Percentiles rank a stretch among this genome's conserved stretches.
Conservation (phyloP, 1,140 invertebrate species). For the Lerema accius region DNA sequence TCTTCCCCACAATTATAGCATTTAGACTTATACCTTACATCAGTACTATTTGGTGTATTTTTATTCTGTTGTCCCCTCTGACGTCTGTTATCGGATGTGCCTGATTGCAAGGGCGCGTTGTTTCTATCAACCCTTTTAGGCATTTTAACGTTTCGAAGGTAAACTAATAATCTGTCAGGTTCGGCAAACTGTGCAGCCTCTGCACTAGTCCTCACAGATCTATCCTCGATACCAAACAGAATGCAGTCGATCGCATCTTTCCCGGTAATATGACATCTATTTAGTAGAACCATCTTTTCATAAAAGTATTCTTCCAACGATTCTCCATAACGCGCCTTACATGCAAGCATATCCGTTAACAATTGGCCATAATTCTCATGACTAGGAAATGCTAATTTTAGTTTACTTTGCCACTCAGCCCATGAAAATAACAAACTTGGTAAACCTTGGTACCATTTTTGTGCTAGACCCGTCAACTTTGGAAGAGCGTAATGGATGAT, state of each 20-base stretch:
- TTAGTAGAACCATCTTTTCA: constrained; percentile 7
- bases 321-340: constrained; percentile 6
- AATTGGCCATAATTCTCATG: constrained; percentile 10
- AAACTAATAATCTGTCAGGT: constrained; percentile 14
- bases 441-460: constrained; percentile 21
- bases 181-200: constrained; percentile 11
- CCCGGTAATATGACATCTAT: constrained; percentile 2
- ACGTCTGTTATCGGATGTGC: background rate
- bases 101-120: constrained; percentile 1
- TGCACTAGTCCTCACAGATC: constrained; percentile 13
- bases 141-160: background rate
- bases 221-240: constrained; percentile 14
- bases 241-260: constrained; percentile 14
- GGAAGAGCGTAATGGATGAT: constrained; percentile 12
- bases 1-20: constrained; percentile 37
- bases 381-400: constrained; percentile 16
- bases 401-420: constrained; percentile 13
- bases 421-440: constrained; percentile 15
- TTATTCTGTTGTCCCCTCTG: background rate
- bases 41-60: background rate
- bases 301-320: constrained; percentile 16
- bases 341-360: constrained; percentile 16
- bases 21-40: background rate
- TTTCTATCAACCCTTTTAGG: background rate
- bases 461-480: constrained; percentile 9